Base-by-base conservation (phyloP, 2,797 vertebrate species). In the Sebastiscus tertius region DNA sequence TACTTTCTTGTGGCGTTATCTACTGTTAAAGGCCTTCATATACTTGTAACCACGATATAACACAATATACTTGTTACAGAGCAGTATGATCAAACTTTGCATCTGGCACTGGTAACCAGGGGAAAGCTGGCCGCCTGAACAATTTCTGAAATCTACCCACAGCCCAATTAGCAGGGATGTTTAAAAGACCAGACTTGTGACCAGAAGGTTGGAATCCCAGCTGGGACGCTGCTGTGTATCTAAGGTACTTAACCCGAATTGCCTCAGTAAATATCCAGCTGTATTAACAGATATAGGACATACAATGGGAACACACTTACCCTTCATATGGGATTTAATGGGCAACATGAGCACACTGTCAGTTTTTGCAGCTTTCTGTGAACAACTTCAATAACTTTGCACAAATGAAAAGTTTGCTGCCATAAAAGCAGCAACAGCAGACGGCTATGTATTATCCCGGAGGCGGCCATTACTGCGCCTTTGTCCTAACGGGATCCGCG, bases 241-340 rank as follows among this genome's bases (percentile, higher is more conserved):
- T 82, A 59, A 92, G 93, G 90, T 94, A 94, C 95, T 96, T 95
- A 96, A 96, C 94, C 95, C 88, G 95, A 95, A 96, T 94, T 96
- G 95, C 94, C 94, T 95, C 93, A 93, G 94, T 96, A 96, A 96
- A 96, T 95, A 95, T 94, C 91, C 92, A 95, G 94, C 94, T 94
- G 95, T 89, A 94, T 90, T 89, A 91, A 88, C 92, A 93, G 93
- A 94, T 90, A 93, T 72, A 92, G 91, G 89, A 93, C 83, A 70
- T 94, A 94, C 93, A 95, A 87, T 84, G 83, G 88, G 76, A 90
- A 80, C 89, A 83, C 80, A 69, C 88, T 90, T 89, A 80, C 79
- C 26, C 89, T 87, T 93, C 90, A 83, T 88, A 86, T 86, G 90
- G 85, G 81, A 85, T 89, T 93, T 93, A 92, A 94, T 81, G 86